Evolutionary conservation across 2,113 vertebrate species (phyloP), one percentile per base, ranked within the genome.

Genomic region (Megaceryle torquata): DNA sequence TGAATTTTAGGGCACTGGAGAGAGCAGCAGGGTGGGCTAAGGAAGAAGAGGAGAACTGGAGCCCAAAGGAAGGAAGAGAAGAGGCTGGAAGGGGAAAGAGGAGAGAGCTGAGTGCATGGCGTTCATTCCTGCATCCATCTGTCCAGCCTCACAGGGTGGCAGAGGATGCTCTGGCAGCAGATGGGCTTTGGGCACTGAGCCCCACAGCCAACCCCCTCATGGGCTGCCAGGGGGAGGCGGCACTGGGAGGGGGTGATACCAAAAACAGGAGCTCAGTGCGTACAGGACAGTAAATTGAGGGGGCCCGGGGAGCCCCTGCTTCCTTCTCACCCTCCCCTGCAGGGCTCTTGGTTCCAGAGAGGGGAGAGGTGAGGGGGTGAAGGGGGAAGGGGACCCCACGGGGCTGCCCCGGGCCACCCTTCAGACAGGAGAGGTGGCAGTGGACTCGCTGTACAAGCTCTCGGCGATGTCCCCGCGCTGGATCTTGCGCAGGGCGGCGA

Each of bases 351-450:
- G 82, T 39, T 85, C 56, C 63, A 9, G 91, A 84, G 75, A 83
- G 64, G 63, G 76, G 64, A 57, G 75, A 82, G 89, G 69, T 4
- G 5, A 79, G 67, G 59, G 56, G 44, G n/a, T 0, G 2, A 59
- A 79, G 24, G 69, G 85, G 81, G 51, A n/a, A 56, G 87, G 80
- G 39, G 25, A 70, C 57, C 91, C 69, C 21, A 3, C 15, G 31
- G 86, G 87, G 87, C 76, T 15, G 0, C 91, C 82, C 90, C 76
- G 39, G 76, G 83, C 84, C 88, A 4, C 33, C 31, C 91, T 91
- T 99, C 98, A 99, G 91, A 99, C 99, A 0, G 98, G 98, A 28
- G 99, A 99, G 3, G 99, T 99, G 97, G 99, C 99, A 0, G 98
- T 99, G 43, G 99, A 98, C 79, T 99, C 94, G 33, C 98, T 98